Evolutionary conservation across 2,888 invertebrate genomes (phyloP).

Genomic region (Microdon myrmicae): DNA sequence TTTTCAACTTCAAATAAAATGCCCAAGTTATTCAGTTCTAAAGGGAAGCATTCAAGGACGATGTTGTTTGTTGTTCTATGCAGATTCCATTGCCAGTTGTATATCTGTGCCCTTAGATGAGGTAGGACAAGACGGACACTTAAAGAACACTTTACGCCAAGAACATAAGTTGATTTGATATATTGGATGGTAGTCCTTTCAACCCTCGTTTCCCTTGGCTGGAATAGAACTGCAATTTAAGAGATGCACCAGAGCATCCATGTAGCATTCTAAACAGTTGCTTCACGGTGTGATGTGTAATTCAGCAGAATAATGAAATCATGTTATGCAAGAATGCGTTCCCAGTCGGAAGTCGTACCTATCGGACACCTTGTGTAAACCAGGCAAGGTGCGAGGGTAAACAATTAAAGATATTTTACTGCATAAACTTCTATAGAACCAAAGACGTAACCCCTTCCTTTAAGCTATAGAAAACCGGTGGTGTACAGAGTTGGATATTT

Average conservation of each 20-base stretch:
- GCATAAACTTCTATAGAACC: constrained; percentile 37
- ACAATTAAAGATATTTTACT: constrained; percentile 51
- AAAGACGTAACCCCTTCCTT: not conserved
- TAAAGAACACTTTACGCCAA: constrained; percentile 37
- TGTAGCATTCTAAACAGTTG: too few species aligned
- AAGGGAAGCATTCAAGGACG: too few species aligned
- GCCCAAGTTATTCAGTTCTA: too few species aligned
- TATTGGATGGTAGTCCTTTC: constrained; percentile 48
- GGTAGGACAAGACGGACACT: constrained; percentile 1
- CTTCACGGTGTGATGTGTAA: constrained; percentile 37
- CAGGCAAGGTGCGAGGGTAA: too few species aligned
- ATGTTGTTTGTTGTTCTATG: constrained; percentile 44
- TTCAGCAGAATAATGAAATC: constrained; percentile 43
- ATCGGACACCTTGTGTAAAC: too few species aligned
- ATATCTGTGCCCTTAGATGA: not conserved
- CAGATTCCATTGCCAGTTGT: constrained; percentile 31
- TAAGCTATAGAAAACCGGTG: too few species aligned
- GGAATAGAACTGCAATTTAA: too few species aligned
- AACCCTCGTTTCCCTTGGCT: too few species aligned
- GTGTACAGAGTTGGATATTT: too few species aligned
- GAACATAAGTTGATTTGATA: constrained; percentile 50
- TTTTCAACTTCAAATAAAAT: constrained; percentile 16
- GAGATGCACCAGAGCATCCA: too few species aligned
- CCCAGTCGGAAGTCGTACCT: constrained; percentile 1
- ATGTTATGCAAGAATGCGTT: constrained; percentile 45